These are phyloP conservation scores for Urocynchramus pylzowi DNA, from an alignment of 2,113 vertebrate genomes.

Conservation along the genomic window DNA sequence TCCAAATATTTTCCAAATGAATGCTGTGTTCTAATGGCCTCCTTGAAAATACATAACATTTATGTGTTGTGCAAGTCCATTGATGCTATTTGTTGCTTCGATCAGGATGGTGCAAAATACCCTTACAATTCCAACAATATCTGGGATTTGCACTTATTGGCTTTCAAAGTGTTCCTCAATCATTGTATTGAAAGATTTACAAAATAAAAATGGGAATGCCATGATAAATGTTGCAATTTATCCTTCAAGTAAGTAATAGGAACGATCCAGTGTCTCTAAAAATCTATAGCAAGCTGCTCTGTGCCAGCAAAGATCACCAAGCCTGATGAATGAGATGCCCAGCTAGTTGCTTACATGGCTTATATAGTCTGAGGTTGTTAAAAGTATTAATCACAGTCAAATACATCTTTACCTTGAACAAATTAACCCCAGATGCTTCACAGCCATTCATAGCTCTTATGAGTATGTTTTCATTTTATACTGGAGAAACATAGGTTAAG, in stretches of 20 bases:
- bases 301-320: background rate
- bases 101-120: background rate
- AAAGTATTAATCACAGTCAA: background rate
- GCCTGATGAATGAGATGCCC: background rate
- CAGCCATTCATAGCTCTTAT: background rate
- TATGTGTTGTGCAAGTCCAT: background rate
- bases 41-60: background rate
- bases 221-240: background rate
- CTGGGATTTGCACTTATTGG: background rate
- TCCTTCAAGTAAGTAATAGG: background rate
- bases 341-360: background rate
- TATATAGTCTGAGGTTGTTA: background rate
- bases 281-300: background rate
- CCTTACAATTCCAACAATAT: background rate
- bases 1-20: background rate
- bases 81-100: background rate
- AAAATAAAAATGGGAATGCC: background rate
- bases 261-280: background rate
- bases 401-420: background rate
- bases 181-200: background rate
- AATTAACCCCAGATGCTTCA: background rate
- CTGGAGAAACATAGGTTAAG: background rate
- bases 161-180: background rate
- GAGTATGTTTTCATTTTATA: background rate
- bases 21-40: background rate